These are phyloP conservation scores for Erythrolamprus reginae DNA, from an alignment of 2,113 vertebrate genomes.

Conservation along the genomic window DNA sequence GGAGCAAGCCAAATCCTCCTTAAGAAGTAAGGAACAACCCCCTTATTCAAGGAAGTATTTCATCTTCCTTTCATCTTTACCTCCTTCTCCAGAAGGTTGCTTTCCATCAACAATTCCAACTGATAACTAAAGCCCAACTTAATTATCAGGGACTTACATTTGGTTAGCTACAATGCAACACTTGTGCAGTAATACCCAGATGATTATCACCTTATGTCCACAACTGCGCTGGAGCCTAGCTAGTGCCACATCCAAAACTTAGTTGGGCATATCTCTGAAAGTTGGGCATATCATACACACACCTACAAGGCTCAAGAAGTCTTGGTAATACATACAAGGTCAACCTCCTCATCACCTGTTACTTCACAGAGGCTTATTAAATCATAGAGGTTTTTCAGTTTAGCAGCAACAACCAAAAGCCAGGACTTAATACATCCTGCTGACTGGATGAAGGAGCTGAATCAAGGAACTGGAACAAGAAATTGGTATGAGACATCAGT, in stretches of 20 bases:
- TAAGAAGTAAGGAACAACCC: not conserved
- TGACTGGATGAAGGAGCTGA: not conserved
- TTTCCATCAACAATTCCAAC: not conserved
- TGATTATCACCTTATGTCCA: not conserved
- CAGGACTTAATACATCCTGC: not conserved
- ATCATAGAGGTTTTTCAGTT: not conserved
- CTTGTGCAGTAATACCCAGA: not conserved
- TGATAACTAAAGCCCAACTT: not conserved
- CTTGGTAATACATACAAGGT: not conserved
- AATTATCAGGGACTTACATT: not conserved
- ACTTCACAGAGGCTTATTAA: not conserved
- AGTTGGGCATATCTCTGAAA: not conserved
- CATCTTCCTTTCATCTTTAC: too few relatives aligned
- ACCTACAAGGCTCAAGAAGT: not conserved
- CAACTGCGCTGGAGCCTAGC: not conserved
- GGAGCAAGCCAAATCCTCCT: not conserved
- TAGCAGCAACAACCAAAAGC: not conserved
- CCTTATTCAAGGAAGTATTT: not conserved
- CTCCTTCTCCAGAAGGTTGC: not conserved
- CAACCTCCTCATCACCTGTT: not conserved
- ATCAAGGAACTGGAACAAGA: not conserved
- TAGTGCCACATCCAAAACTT: not conserved
- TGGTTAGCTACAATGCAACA: not conserved
- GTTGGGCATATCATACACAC: not conserved
- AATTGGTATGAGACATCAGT: not conserved